phyloP scores from a whole-genome alignment of 1,140 invertebrate genomes.

The Drosophila littoralis region DNA sequence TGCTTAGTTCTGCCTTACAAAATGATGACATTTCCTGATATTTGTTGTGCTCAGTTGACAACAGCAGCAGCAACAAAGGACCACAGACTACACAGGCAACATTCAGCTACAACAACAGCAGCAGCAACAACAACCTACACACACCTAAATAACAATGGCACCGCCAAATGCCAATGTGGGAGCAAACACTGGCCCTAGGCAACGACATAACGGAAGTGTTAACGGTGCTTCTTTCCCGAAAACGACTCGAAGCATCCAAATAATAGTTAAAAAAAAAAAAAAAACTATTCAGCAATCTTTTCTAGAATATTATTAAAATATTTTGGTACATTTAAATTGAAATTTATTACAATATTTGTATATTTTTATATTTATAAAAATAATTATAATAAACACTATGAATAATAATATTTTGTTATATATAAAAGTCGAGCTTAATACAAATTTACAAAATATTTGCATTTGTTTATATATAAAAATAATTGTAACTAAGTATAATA shows the following conservation, averaged over 20 bases:
- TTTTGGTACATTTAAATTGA: no score
- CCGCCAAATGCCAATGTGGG: slow-evolving; percentile 16
- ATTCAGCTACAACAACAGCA: slow-evolving; percentile 21
- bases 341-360: no score
- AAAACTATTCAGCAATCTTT: not conserved
- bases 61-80: slow-evolving; percentile 51
- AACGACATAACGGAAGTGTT: slow-evolving; percentile 67
- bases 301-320: no score
- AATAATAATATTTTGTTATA: no score
- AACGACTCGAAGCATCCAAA: not conserved
- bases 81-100: slow-evolving; percentile 14
- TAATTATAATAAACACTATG: no score
- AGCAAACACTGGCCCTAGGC: slow-evolving; percentile 6
- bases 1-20: slow-evolving; percentile 44
- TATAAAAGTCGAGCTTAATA: no score
- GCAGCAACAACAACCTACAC: not conserved
- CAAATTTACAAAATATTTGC: no score
- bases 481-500: no score
- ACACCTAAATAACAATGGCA: slow-evolving; percentile 57
- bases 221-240: slow-evolving; percentile 49
- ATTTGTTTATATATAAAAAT: no score
- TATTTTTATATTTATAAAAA: no score
- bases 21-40: slow-evolving; percentile 82
- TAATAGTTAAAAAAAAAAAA: not conserved
- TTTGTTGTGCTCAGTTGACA: slow-evolving; percentile 64